Percentiles rank a stretch among this genome's conserved stretches.
Evolutionary conservation across 2,797 vertebrate species (phyloP).

Genomic region (Periophthalmus magnuspinnatus): DNA sequence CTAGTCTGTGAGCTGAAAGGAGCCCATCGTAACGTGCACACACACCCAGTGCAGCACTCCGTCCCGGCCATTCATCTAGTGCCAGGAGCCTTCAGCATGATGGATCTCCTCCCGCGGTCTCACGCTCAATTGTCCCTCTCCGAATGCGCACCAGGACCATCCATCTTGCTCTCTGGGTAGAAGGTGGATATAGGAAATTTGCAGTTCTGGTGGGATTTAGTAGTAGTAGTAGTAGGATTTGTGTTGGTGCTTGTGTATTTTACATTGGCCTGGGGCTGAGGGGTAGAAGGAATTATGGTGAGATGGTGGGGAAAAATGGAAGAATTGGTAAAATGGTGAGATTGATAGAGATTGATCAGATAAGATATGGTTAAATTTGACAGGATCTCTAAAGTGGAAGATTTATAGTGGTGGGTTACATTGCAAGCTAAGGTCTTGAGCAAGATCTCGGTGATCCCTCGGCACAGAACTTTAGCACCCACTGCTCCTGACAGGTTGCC

Average conservation of each 20-base stretch:
- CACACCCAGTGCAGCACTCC: slow-evolving; percentile 4
- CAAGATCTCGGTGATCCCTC: too few relatives aligned
- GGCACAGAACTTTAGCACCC: too few relatives aligned
- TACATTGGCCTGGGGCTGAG: not conserved
- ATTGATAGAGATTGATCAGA: not conserved
- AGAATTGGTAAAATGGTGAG: not conserved
- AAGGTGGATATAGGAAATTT: slow-evolving; percentile 25
- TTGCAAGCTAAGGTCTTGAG: too few relatives aligned
- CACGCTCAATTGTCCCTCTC: slow-evolving; percentile 64
- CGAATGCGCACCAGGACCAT: slow-evolving; percentile 63
- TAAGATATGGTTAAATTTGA: not conserved
- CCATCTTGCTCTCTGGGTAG: slow-evolving; percentile 60
- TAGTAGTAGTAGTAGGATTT: not conserved
- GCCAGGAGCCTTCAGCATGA: slow-evolving; percentile 70
- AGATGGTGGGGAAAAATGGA: not conserved
- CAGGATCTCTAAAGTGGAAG: too few relatives aligned
- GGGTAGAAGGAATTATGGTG: not conserved
- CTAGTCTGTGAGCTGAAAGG: slow-evolving; percentile 9
- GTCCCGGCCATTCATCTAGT: slow-evolving; percentile 65
- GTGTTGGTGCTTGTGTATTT: not conserved
- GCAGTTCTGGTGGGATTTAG: not conserved
- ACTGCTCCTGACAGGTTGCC: too few relatives aligned
- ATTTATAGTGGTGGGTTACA: too few relatives aligned
- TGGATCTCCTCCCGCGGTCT: slow-evolving; percentile 63
- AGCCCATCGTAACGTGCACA: slow-evolving; percentile 2